Evolutionary conservation across 2,113 vertebrate species (phyloP), one percentile per base, ranked within the genome.

Genomic region (Pyrgilauda ruficollis): DNA sequence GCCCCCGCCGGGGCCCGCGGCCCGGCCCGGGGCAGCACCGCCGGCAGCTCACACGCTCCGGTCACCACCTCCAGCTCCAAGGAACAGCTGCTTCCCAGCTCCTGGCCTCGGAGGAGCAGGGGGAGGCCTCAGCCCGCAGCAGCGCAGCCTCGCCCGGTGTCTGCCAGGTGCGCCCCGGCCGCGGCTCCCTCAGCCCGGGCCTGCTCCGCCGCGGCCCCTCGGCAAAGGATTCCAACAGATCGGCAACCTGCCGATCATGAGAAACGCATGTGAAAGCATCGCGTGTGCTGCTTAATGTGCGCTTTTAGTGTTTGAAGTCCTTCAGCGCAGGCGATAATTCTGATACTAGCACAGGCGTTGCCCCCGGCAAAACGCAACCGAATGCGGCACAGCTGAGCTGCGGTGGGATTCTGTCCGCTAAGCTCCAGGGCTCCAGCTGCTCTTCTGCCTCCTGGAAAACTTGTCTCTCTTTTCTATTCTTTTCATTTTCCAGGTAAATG

Each of bases 251-350:
- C 22, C 28, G 59, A 17, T 9, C 63, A 1, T 4, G 56, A 27
- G 82, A 72, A 81, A 44, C 13, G 39, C 41, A 1, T 21, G 27
- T 6, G 52, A 26, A 72, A 64, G 10, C 5, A 13, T 0, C 44
- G 41, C 20, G 2, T n/a, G 2, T 1, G 5, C 26, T 84, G 11
- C 41, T 63, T 9, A 12, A 43, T 3, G 14, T 11, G 2, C 20
- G 26, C 18, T n/a, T 55, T 14, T 2, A 24, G 41, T 24, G 46
- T 46, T 61, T 10, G 17, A 75, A 27, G 44, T 43, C 27, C 26
- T 52, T 41, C 12, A 49, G 24, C 16, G 11, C 6, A 13, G 20
- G 18, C 27, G 15, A 14, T 50, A 8, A 59, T 55, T 76, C 33
- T 68, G 28, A 18, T 20, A 2, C 7, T 81, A 37, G 28, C 33